Evolutionary conservation across 2,888 invertebrate species (phyloP), one percentile per base, ranked within the genome.

Genomic region (Pollenia amentaria): DNA sequence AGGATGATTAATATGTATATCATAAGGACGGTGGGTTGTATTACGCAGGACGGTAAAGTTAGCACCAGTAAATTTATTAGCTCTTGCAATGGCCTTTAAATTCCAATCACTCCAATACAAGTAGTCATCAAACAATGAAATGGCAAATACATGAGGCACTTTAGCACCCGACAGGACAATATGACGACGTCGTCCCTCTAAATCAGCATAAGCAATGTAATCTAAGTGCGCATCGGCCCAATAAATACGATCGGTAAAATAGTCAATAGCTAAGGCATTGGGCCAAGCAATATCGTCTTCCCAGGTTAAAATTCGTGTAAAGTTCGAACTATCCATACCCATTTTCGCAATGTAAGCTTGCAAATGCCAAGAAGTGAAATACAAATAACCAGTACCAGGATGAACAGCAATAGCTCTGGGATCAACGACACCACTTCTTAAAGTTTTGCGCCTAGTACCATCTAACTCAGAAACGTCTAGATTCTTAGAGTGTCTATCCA

Each of bases 91-190:
- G 0, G 97, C 97, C 92, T 98, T 98, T 70, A 98, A 94, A 92
- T 99, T 99, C 99, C 99, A 99, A 92, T 99, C 99, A 0, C 99
- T 98, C 99, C 99, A 99, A 94, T 97, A 99, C 21, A 97, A 95
- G 89, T 95, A 96, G 90, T 99, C 98, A 91, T 99, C 99, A 92
- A 99, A 99, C 0, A 99, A 95, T 11, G 97, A 96, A 62, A 99
- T 94, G 0, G 99, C 99, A 90, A 99, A 99, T 0, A 99, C 98
- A 92, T 99, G 99, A 0, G 99, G 99, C 0, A 99, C 98, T 67
- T 95, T 94, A 3, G 94, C 93, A 0, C 98, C 98, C 0, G 96
- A 96, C 3, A 98, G 91, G 0, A 97, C 97, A 76, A 96, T 95
- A 91, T 97, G 97, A 4, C 98, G 95, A 91, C 98, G 96, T 88